A percentile compares a stretch with the other conserved stretches of the same genome.
phyloP scores from a whole-genome alignment of 1,140 invertebrate genomes.

The Plutomurus gul region DNA sequence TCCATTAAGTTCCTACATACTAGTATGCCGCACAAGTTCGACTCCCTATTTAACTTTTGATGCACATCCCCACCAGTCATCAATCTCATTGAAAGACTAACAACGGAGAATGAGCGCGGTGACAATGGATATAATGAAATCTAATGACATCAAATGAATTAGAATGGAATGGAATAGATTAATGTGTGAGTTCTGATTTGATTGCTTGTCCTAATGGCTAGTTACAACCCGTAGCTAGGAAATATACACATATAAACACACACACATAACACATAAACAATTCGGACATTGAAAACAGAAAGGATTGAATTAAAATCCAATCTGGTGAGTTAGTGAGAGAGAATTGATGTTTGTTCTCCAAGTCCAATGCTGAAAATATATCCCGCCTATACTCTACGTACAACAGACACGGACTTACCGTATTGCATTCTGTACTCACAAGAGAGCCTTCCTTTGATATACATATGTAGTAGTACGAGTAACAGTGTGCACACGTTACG shows the following conservation, averaged over 20 bases:
- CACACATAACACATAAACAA: no score
- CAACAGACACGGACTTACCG: no score
- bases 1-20: no score
- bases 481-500: no score
- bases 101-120: not conserved
- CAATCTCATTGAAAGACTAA: not conserved
- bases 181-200: conserved; percentile 4
- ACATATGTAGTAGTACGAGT: no score
- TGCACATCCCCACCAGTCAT: not conserved
- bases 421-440: no score
- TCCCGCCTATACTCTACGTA: not conserved
- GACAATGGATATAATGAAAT: conserved; percentile 13
- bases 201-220: no score
- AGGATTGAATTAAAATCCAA: conserved; percentile 23
- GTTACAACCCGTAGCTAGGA: no score
- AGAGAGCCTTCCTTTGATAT: no score
- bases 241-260: no score
- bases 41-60: no score
- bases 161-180: not conserved
- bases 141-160: conserved; percentile 13
- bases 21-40: no score
- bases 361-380: not conserved
- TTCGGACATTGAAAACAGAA: not conserved
- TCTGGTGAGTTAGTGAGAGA: conserved; percentile 12
- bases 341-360: conserved; percentile 16